Conservation (phyloP, 1,140 invertebrate genomes). For the Idris sp. region DNA sequence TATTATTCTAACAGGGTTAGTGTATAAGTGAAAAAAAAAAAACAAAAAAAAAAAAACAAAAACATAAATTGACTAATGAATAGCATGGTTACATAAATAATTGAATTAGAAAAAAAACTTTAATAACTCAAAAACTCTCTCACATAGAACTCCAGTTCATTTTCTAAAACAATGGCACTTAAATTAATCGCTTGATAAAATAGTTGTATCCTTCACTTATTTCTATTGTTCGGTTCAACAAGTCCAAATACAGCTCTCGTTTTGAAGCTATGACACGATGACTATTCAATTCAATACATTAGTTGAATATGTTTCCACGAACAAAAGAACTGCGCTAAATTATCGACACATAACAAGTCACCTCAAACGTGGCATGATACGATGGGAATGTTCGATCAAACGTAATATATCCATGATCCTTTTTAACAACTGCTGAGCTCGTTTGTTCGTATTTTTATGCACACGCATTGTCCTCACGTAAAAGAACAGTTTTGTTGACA, state of each 20-base stretch:
- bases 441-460: slow-evolving; percentile 49
- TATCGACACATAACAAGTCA: slow-evolving; percentile 38
- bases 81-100: too few relatives aligned
- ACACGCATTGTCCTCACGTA: slow-evolving; percentile 16
- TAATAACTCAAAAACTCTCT: too few relatives aligned
- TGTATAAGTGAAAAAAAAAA: too few relatives aligned
- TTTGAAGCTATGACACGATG: slow-evolving; percentile 22
- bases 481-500: slow-evolving; percentile 41
- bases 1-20: too few relatives aligned
- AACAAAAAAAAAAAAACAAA: too few relatives aligned
- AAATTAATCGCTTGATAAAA: slow-evolving; percentile 8
- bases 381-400: slow-evolving; percentile 68
- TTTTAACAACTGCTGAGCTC: slow-evolving; percentile 25
- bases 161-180: background rate
- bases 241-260: slow-evolving; percentile 7
- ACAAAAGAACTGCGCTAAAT: slow-evolving; percentile 46
- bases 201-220: slow-evolving; percentile 26
- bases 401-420: slow-evolving; percentile 58
- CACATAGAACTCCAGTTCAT: too few relatives aligned
- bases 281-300: slow-evolving; percentile 30
- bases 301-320: slow-evolving; percentile 38
- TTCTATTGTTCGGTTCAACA: slow-evolving; percentile 8
- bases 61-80: too few relatives aligned
- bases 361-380: slow-evolving; percentile 59
- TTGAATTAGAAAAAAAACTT: too few relatives aligned